Percentiles rank a stretch among this genome's conserved stretches.
These are phyloP conservation scores for Amphimallon solstitiale DNA, from an alignment of 2,888 invertebrate genomes.

Conservation along the genomic window DNA sequence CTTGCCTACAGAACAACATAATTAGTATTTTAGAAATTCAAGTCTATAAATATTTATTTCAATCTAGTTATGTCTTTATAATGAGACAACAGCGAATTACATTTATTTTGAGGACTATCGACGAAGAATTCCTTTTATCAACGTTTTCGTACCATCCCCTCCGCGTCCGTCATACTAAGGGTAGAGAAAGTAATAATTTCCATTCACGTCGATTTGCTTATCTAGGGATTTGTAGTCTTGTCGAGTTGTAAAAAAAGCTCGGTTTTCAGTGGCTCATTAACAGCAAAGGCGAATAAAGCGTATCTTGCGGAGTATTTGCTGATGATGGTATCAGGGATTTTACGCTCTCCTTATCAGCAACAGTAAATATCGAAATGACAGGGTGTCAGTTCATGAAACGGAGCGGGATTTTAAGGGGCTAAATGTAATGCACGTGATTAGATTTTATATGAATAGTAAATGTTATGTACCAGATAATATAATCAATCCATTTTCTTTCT, in stretches of 20 bases:
- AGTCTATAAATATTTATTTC: not conserved
- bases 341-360: conserved; percentile 22
- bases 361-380: conserved; percentile 28
- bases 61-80: not conserved
- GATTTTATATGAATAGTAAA: conserved; percentile 11
- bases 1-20: too few species aligned
- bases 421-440: conserved; percentile 22
- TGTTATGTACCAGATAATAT: not conserved
- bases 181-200: conserved; percentile 21
- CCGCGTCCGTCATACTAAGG: not conserved
- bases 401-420: not conserved
- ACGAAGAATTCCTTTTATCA: not conserved
- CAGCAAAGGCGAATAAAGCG: conserved; percentile 13
- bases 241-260: conserved; percentile 24
- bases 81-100: not conserved
- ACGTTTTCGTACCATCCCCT: not conserved
- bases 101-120: not conserved
- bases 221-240: conserved; percentile 23
- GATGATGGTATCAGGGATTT: conserved; percentile 26
- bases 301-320: conserved; percentile 23
- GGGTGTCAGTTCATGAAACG: conserved; percentile 23
- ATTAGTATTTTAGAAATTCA: not conserved
- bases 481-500: too few species aligned
- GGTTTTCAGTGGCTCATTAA: conserved; percentile 20
- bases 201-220: conserved; percentile 25